Base-by-base conservation (phyloP, 1,140 invertebrate species). In the Pseudomyrmex pallidus region DNA sequence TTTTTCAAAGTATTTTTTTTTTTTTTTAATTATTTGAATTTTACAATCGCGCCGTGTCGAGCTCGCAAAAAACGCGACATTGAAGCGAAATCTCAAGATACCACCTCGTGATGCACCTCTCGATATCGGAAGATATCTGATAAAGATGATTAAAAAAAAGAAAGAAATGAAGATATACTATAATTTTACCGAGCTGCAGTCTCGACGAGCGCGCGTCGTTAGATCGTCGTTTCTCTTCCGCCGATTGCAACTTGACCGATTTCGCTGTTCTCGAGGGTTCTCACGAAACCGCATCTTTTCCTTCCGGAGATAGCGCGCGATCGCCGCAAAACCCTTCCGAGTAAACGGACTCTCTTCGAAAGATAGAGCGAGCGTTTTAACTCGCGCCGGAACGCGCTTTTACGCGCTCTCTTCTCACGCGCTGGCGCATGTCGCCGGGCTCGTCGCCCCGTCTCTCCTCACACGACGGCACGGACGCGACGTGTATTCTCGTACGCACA, bases 261-360 rank as follows among this genome's bases (percentile, higher is more conserved):
- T 63, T 74, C 20, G 44, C 17, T n/a, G n/a, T 9, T 15, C 50
- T 59, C n/a, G n/a, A 44, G 54, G n/a, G 8, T 17, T 46, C 50
- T 68, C 52, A 35, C 50, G 54, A 70, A 78, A 68, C 9, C 46
- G 17, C 74, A 78, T 78, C 50, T 67, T 77, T 67, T 77, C 74
- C 52, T 44, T 12, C 1, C 57, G 20, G 17, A 5, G 44, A 48
- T 13, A 15, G n/a, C 35, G n/a, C 48, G 7, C 48, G 64, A n/a
- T 7, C 35, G 7, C n/a, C n/a, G n/a, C n/a, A 35, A 35, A 35
- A 1, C 2, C 54, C 52, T 67, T 57, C 17, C 22, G 25, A 22
- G 5, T 20, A 13, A 22, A 13, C 57, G n/a, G 9, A 50, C 46
- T 59, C 46, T 59, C 35, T 70, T 66, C n/a, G 46, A 59, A 25